These are phyloP conservation scores for Apteryx owenii DNA, from an alignment of 2,113 vertebrate genomes.

Conservation along the genomic window DNA sequence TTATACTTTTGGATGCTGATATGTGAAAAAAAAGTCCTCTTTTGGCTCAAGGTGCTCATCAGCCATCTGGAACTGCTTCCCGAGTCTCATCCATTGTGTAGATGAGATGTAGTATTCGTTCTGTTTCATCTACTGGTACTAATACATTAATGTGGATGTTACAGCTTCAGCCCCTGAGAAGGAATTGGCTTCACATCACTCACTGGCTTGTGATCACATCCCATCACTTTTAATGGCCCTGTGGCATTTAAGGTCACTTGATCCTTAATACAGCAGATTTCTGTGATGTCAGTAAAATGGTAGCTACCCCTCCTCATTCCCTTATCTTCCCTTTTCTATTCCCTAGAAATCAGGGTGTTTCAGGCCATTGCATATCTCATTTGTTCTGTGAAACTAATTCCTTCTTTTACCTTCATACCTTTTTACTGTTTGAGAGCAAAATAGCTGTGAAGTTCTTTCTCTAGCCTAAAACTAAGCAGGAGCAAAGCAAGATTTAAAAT, in stretches of 20 bases:
- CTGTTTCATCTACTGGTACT: conserved; percentile 73
- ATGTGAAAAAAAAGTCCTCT: neutral
- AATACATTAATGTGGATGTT: conserved; percentile 67
- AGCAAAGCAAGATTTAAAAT: neutral
- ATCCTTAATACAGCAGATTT: conserved; percentile 16
- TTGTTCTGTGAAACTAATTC: neutral
- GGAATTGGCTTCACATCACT: conserved; percentile 54
- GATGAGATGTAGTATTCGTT: conserved; percentile 68
- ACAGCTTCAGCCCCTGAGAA: conserved; percentile 52
- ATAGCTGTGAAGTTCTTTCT: neutral
- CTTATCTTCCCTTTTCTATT: neutral
- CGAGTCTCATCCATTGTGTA: conserved; percentile 74
- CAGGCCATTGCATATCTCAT: neutral
- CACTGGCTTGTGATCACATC: conserved; percentile 60
- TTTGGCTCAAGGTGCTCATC: conserved; percentile 74
- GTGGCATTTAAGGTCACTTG: conserved; percentile 62
- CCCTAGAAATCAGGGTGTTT: neutral
- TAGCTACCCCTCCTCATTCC: neutral
- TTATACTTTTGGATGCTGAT: neutral
- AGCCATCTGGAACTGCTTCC: conserved; percentile 74
- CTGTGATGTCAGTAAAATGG: conserved; percentile 25
- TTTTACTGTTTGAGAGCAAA: neutral
- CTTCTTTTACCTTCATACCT: neutral
- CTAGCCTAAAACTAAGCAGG: neutral
- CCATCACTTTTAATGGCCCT: conserved; percentile 66